Conservation (phyloP, 2,113 vertebrate genomes). For the Baryphthengus martii region DNA sequence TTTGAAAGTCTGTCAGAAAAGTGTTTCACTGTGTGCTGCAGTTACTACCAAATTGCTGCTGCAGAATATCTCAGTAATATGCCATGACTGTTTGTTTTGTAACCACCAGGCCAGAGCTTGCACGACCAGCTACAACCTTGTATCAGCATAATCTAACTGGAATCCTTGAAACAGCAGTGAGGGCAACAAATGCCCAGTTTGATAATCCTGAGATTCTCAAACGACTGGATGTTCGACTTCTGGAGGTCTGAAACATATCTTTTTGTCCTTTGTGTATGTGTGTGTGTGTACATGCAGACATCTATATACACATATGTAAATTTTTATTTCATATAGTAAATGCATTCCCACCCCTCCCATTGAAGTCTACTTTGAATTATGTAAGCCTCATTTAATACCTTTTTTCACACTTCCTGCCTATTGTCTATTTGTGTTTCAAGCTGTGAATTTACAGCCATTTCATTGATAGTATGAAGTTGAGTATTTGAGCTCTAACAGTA, state of each 20-base stretch:
- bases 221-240: conserved; percentile 90
- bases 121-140: conserved; percentile 90
- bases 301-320: too few species aligned
- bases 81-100: not conserved
- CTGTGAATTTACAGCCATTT: not conserved
- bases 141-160: conserved; percentile 98
- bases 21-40: not conserved
- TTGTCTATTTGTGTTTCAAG: not conserved
- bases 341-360: not conserved
- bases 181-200: conserved; percentile 96
- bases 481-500: not conserved
- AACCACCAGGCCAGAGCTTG: conserved; percentile 87
- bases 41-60: not conserved
- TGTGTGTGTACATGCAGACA: not conserved
- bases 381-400: not conserved
- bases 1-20: not conserved
- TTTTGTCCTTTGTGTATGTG: not conserved
- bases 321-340: too few species aligned
- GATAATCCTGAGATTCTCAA: conserved; percentile 95
- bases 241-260: conserved; percentile 80
- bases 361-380: not conserved
- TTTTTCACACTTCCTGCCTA: not conserved
- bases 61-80: not conserved
- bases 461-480: not conserved
- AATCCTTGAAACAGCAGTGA: conserved; percentile 92